These are phyloP conservation scores for Oligia latruncula DNA, from an alignment of 2,888 invertebrate species.

Conservation along the genomic window DNA sequence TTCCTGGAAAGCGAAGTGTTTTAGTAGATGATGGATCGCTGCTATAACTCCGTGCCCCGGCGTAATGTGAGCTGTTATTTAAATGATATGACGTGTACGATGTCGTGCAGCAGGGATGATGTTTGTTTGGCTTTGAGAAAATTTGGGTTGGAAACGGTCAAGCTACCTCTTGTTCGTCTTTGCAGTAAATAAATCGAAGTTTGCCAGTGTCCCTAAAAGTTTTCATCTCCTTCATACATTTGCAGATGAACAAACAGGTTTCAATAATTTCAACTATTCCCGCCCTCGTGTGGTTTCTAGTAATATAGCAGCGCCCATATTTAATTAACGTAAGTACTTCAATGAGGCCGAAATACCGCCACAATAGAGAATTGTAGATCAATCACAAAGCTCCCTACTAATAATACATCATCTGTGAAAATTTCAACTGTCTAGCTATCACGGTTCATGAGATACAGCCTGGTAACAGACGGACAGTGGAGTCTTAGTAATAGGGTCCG, in stretches of 20 bases:
- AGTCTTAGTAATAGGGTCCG: too few relatives aligned
- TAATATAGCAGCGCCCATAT: neutral
- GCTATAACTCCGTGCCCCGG: conserved; percentile 47
- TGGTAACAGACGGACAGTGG: too few relatives aligned
- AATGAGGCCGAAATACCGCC: neutral
- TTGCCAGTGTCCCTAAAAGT: neutral
- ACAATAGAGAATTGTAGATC: conserved; percentile 28
- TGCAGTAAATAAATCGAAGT: neutral
- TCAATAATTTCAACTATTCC: neutral
- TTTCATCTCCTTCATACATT: neutral
- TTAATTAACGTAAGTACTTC: conserved; percentile 18
- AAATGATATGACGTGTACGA: conserved; percentile 33
- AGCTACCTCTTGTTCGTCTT: neutral
- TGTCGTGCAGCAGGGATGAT: conserved; percentile 1
- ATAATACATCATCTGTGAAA: too few relatives aligned
- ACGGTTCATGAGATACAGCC: too few relatives aligned
- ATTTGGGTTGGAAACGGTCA: neutral
- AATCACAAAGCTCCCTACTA: neutral
- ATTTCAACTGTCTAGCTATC: too few relatives aligned
- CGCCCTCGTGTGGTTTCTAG: neutral
- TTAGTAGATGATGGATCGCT: conserved; percentile 63
- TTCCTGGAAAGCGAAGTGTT: conserved; percentile 68
- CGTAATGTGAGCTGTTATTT: conserved; percentile 53
- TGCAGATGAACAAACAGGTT: neutral
- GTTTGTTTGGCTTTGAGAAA: neutral